A percentile compares a stretch with the other conserved stretches of the same genome.
These are phyloP conservation scores for Lepidochrysops patricia DNA, from an alignment of 2,888 invertebrate species.

Conservation along the genomic window DNA sequence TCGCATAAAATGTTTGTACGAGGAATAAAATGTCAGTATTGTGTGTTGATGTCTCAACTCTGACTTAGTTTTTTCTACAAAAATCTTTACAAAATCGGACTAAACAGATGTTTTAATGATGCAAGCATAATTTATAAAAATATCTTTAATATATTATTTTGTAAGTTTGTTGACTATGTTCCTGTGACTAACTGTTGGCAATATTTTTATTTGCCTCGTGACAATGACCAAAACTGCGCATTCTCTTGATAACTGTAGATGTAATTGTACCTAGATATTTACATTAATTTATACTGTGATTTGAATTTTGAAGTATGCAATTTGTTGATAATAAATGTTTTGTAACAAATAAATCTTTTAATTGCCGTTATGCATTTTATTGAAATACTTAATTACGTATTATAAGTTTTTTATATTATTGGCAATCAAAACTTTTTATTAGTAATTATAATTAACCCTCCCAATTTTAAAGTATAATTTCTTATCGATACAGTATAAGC, in stretches of 20 bases:
- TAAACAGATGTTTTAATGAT: constrained; percentile 10
- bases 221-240: constrained; percentile 4
- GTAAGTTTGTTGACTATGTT: background rate
- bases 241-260: constrained; percentile 7
- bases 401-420: no score
- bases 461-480: no score
- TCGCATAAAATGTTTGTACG: background rate
- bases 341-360: constrained; percentile 26
- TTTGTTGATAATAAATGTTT: constrained; percentile 55
- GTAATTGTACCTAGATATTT: constrained; percentile 14
- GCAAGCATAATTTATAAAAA: constrained; percentile 1
- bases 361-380: constrained; percentile 42
- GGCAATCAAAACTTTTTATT: no score
- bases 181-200: background rate
- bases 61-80: background rate
- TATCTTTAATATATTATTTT: constrained; percentile 3
- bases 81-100: background rate
- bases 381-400: background rate
- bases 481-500: no score
- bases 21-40: background rate
- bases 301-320: constrained; percentile 42
- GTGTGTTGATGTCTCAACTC: background rate
- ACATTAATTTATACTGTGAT: constrained; percentile 53
- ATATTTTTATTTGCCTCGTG: background rate
- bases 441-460: no score